These are phyloP conservation scores for Drosophila murphyi DNA, from an alignment of 1,140 invertebrate species.

Conservation along the genomic window DNA sequence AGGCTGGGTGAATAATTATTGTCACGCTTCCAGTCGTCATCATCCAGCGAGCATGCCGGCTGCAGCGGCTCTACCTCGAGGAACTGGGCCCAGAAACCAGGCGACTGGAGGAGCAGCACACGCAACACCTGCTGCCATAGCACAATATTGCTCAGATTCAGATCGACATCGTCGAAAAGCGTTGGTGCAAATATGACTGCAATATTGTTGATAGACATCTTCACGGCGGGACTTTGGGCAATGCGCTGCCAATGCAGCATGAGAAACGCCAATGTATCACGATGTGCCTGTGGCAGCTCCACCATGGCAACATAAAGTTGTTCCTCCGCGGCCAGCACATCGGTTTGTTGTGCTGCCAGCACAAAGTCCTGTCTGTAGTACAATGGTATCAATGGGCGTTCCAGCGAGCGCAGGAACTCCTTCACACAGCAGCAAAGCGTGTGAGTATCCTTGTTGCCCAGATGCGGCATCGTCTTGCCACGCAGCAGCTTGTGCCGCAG, in stretches of 20 bases:
- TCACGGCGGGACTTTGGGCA: conserved; percentile 88
- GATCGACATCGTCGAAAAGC: conserved; percentile 85
- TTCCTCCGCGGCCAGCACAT: conserved; percentile 83
- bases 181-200: conserved; percentile 94
- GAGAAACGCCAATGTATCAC: conserved; percentile 94
- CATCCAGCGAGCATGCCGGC: conserved; percentile 30
- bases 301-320: conserved; percentile 89
- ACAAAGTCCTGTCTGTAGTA: conserved; percentile 90
- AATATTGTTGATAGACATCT: conserved; percentile 92
- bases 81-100: conserved; percentile 64
- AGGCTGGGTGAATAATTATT: conserved; percentile 26
- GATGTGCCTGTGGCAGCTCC: conserved; percentile 92
- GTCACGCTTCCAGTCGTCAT: conserved; percentile 49
- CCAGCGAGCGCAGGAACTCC: conserved; percentile 91
- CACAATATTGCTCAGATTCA: conserved; percentile 83
- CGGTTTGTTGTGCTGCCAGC: conserved; percentile 85
- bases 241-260: conserved; percentile 92
- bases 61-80: conserved; percentile 54
- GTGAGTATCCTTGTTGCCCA: conserved; percentile 90
- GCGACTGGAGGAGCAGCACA: conserved; percentile 43
- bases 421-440: conserved; percentile 94
- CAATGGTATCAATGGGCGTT: conserved; percentile 92
- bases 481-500: conserved; percentile 92
- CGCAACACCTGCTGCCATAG: conserved; percentile 61
- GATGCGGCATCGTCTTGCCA: conserved; percentile 89